Base-by-base conservation (phyloP, 2,113 vertebrate genomes). In the Calidris pygmaea region DNA sequence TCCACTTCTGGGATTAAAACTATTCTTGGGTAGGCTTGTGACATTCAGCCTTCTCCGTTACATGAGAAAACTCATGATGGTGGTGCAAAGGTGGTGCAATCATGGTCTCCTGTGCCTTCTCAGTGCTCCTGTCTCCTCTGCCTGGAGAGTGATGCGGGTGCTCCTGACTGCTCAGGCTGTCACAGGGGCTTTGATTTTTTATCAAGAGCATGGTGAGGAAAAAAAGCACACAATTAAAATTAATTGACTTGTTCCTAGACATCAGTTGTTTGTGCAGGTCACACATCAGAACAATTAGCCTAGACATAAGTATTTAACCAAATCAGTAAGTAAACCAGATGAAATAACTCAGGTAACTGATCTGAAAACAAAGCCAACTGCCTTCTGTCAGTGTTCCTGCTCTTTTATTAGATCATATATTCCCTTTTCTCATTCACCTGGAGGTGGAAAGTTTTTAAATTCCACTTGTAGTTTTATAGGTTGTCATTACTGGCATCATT, bases 1-100 rank as follows among this genome's bases (percentile, higher is more conserved):
- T 43, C 12, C 14, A 35, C 19, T 68, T 71, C 32, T 59, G 9
- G 37, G 63, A 52, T 66, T 76, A 80, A 88, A 94, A 55, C 23
- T 66, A 5, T 71, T 56, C 30, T 78, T 2, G 3, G 5, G 50
- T n/a, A 52, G 32, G 8, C 13, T 74, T 80, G 29, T 45, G 39
- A 45, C 6, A 29, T 63, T 90, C 47, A 75, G 14, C 12, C 13
- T 68, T 80, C 75, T 73, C 18, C 26, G 18, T 59, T 74, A 32
- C 26, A 21, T 0, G 3, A 45, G 22, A 39, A 55, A 86, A 83
- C n/a, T n/a, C n/a, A 7, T 3, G 3, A 26, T 29, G 32, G 22
- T 63, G 45, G 23, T 67, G 10, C n/a, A 60, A 56, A 85, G 37
- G 37, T 39, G 37, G 37, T 39, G 37, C 37, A 39, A 56, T 63